These are phyloP conservation scores for Onychorhynchus coronatus DNA, from an alignment of 2,113 vertebrate genomes.

Conservation along the genomic window DNA sequence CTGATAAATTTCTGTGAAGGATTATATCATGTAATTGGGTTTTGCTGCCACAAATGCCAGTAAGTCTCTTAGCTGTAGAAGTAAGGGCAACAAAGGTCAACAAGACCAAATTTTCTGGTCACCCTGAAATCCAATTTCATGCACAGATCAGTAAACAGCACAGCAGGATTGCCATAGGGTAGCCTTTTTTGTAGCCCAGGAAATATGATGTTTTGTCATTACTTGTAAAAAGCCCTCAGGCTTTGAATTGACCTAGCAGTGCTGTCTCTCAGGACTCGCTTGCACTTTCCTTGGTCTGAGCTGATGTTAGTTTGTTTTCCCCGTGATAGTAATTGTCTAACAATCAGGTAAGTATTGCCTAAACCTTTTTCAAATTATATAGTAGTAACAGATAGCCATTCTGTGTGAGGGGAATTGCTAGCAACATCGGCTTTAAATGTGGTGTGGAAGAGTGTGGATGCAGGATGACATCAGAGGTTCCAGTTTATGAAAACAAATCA, in stretches of 20 bases:
- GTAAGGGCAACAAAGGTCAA: background rate
- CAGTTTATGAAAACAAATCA: background rate
- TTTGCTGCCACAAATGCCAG: background rate
- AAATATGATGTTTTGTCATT: conserved; percentile 12
- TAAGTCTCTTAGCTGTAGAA: background rate
- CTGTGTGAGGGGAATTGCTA: background rate
- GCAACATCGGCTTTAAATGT: background rate
- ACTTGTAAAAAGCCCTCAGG: background rate
- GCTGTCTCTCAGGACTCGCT: background rate
- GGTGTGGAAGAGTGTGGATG: no score
- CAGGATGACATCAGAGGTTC: background rate
- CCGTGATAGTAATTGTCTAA: background rate
- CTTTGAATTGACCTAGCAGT: background rate
- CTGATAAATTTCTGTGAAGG: background rate
- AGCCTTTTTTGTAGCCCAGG: background rate
- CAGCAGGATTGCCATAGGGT: background rate
- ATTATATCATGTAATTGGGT: background rate
- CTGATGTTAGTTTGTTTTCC: background rate
- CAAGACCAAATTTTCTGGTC: background rate
- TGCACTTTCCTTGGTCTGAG: background rate
- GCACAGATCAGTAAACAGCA: background rate
- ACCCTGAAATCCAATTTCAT: background rate
- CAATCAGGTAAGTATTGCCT: background rate
- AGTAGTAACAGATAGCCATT: background rate
- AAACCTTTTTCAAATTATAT: background rate